phyloP scores from a whole-genome alignment of 2,888 invertebrate species.

The Apotomis capreana region DNA sequence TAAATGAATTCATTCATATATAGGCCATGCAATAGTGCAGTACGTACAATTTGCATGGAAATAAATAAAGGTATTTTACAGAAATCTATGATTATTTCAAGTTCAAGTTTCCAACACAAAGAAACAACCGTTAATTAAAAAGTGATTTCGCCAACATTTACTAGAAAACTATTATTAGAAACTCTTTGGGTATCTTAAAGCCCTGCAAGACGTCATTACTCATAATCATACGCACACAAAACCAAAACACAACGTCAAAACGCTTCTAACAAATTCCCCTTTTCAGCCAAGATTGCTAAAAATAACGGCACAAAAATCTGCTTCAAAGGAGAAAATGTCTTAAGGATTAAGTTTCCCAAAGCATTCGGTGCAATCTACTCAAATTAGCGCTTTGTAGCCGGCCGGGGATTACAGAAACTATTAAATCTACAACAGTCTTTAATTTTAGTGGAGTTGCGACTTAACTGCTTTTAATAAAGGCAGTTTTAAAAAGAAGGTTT shows the following conservation, averaged over 20 bases:
- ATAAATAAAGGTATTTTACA: too few species aligned
- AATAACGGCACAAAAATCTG: not conserved
- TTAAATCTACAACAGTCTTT: constrained; percentile 35
- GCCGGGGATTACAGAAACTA: constrained; percentile 34
- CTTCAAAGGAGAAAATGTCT: constrained; percentile 6
- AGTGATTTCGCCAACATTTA: too few species aligned
- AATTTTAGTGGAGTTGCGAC: constrained; percentile 20
- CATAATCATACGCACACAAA: too few species aligned
- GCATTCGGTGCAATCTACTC: constrained; percentile 22
- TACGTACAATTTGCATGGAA: too few species aligned
- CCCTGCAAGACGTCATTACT: too few species aligned
- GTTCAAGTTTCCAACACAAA: too few species aligned
- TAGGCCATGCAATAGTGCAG: too few species aligned
- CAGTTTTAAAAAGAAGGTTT: constrained; percentile 4
- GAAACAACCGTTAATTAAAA: too few species aligned
- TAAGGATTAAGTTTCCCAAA: constrained; percentile 24
- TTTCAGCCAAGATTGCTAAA: not conserved
- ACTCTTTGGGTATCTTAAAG: too few species aligned
- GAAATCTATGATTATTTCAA: too few species aligned
- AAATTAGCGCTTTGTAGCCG: constrained; percentile 33
- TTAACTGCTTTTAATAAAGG: constrained; percentile 23
- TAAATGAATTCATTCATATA: too few species aligned
- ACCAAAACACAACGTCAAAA: not conserved
- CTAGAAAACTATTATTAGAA: too few species aligned
- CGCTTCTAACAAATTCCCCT: not conserved